A percentile compares a stretch with the other conserved stretches of the same genome.
Evolutionary conservation across 1,140 invertebrate species (phyloP).

Genomic region (Tetragnatha versicolor): DNA sequence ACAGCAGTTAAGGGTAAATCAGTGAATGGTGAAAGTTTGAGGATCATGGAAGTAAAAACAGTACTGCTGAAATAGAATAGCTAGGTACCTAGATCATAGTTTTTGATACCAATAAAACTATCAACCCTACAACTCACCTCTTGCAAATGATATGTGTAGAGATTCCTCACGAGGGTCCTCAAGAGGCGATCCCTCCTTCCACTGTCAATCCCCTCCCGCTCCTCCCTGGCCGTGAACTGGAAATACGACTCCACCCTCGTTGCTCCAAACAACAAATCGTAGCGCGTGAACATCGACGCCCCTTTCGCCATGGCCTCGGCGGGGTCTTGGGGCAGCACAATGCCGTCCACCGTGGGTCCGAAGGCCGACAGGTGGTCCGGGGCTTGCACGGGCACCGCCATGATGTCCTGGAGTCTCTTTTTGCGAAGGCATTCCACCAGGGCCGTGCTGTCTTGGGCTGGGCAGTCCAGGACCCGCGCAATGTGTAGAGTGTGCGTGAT

Average conservation of each 20-base stretch:
- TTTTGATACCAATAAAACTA: too few relatives aligned
- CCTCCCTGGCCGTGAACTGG: conserved; percentile 83
- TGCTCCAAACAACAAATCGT: conserved; percentile 91
- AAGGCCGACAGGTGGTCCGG: conserved; percentile 87
- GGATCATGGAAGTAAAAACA: too few relatives aligned
- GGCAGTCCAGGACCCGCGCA: conserved; percentile 85
- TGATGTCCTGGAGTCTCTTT: conserved; percentile 71
- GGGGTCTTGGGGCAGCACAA: conserved; percentile 64
- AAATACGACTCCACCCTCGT: conserved; percentile 90
- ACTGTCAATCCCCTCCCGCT: conserved; percentile 91
- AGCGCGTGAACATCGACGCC: conserved; percentile 66
- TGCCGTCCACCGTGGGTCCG: conserved; percentile 85
- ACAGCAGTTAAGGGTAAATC: too few relatives aligned
- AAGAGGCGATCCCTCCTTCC: conserved; percentile 88
- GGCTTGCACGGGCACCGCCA: conserved; percentile 67
- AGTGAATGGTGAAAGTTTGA: too few relatives aligned
- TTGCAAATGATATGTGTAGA: conserved; percentile 59
- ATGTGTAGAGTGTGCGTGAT: conserved; percentile 85
- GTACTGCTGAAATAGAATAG: too few relatives aligned
- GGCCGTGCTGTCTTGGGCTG: conserved; percentile 70
- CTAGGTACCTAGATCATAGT: too few relatives aligned
- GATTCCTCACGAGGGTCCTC: conserved; percentile 84
- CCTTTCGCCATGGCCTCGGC: conserved; percentile 56
- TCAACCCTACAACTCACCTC: conserved; percentile 85
- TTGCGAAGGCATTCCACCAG: conserved; percentile 82